Evolutionary conservation across 2,113 vertebrate species (phyloP).

Genomic region (Elgaria multicarinata): DNA sequence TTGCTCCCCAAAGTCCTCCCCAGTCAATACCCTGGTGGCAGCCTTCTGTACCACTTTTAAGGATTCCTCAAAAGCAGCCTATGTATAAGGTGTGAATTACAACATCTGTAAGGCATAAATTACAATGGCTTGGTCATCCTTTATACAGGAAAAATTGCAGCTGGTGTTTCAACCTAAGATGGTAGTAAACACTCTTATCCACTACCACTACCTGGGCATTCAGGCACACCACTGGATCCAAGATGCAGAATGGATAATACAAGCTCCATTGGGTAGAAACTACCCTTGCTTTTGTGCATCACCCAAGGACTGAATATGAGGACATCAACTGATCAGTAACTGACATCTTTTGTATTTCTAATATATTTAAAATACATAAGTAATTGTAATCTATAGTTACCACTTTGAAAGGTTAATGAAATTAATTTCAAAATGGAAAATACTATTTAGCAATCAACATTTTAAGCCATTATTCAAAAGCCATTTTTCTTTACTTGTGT

Average conservation of each 20-base stretch:
- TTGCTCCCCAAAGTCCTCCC: background rate
- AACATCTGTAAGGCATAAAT: too few species aligned
- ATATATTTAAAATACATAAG: background rate
- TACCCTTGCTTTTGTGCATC: background rate
- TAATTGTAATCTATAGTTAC: background rate
- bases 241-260: background rate
- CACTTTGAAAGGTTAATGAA: background rate
- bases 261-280: background rate
- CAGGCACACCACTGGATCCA: background rate
- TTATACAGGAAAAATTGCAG: background rate
- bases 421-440: background rate
- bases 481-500: background rate
- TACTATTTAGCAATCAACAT: background rate
- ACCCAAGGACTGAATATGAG: background rate
- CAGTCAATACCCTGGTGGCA: background rate
- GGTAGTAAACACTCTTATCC: background rate
- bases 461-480: background rate
- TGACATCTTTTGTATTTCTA: background rate
- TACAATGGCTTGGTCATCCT: background rate
- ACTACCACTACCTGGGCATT: background rate
- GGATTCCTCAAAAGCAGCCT: background rate
- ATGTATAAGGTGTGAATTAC: background rate
- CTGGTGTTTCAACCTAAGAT: background rate
- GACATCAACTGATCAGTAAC: background rate
- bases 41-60: background rate